Base-by-base conservation (phyloP, 2,113 vertebrate species). In the Phoenicopterus ruber region DNA sequence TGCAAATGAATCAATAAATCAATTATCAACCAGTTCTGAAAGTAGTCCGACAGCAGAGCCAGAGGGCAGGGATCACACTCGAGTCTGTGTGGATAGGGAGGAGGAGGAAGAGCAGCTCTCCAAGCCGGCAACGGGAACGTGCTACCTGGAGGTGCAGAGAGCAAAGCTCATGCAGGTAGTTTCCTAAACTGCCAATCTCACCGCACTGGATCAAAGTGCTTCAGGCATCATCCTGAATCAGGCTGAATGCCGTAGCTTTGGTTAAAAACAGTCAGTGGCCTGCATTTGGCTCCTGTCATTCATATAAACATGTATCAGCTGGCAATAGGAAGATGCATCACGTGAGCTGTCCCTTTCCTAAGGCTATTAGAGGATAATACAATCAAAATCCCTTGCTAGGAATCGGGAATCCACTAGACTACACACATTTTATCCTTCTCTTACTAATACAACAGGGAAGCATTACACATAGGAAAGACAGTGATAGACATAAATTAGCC, bases 41-140 rank as follows among this genome's bases (percentile, higher is more conserved):
- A 72, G 65, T 1, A 0, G 47, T 83, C 57, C 2, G 2, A 93
- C 31, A 93, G 55, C 38, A 67, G 44, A 89, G 44, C 19, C 62
- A 82, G 70, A 82, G 47, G 44, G 38, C 65, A 91, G 31, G 25
- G 44, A 44, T 67, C 52, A 50, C 1, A 1, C 40, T 58, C 0
- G 0, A 79, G 44, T 21, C 66, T n/a, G 36, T 1, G 0, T 29
- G 16, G 61, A 73, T 1, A 73, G 13, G 10, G 34, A 90, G 14
- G 28, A 80, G 38, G 71, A 55, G 3, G 65, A 90, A 55, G n/a
- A 88, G 47, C 38, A 70, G 58, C 34, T 65, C 40, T 85, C 52
- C n/a, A 71, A 26, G 20, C 20, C 20, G 31, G 44, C 1, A 6
- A 17, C 2, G 0, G 18, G 8, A 74, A 7, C 1, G 0, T 13